phyloP scores from a whole-genome alignment of 2,888 invertebrate species.

The Branchipolynoe longqiensis region DNA sequence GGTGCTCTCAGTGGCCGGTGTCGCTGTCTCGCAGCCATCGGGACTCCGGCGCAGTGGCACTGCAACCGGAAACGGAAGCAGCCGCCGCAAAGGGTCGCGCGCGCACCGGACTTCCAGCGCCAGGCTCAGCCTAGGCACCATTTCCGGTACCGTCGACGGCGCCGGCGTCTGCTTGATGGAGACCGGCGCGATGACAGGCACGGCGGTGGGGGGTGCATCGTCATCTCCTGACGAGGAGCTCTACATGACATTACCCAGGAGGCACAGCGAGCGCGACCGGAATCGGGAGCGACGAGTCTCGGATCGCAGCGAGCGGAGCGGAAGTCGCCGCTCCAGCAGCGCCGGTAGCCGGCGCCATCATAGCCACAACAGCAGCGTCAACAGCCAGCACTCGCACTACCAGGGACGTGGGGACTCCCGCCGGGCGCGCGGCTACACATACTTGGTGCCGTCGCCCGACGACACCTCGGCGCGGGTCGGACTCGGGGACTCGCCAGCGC shows the following conservation, averaged over 20 bases:
- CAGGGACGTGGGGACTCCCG: constrained; percentile 12
- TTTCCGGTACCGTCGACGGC: constrained; percentile 5
- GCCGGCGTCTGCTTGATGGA: background rate
- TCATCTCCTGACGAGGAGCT: too few species aligned
- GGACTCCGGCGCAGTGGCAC: background rate
- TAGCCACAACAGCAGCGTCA: background rate
- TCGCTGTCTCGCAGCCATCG: background rate
- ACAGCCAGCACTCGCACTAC: background rate
- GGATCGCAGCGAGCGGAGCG: background rate
- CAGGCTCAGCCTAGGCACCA: constrained; percentile 2
- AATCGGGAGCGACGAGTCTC: background rate
- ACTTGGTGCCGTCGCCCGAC: constrained; percentile 46
- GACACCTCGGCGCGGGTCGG: constrained; percentile 14
- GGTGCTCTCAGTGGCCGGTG: constrained; percentile 51
- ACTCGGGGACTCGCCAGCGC: background rate
- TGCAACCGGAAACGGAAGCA: background rate
- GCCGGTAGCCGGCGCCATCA: background rate
- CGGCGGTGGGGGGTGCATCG: background rate
- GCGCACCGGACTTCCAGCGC: constrained; percentile 4
- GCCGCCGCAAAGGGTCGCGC: background rate
- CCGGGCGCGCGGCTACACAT: constrained; percentile 23
- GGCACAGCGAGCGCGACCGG: background rate
- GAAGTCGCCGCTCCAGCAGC: background rate
- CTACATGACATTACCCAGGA: too few species aligned
- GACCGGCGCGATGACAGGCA: background rate